phyloP scores from a whole-genome alignment of 2,888 invertebrate genomes.

The Temnothorax unifasciatus region DNA sequence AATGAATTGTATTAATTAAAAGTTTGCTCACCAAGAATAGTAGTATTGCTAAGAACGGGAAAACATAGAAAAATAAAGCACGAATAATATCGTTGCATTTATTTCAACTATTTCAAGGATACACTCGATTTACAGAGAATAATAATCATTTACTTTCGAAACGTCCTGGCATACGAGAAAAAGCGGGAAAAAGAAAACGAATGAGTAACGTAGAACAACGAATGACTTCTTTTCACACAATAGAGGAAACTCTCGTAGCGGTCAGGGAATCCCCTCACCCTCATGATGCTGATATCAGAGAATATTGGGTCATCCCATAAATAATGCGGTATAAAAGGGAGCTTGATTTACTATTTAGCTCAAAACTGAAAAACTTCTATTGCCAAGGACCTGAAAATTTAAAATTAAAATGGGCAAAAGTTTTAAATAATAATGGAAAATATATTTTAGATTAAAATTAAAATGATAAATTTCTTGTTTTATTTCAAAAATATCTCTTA shows the following conservation, averaged over 20 bases:
- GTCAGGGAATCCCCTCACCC: slow-evolving; percentile 62
- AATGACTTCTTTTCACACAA: slow-evolving; percentile 8
- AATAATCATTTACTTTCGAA: not conserved
- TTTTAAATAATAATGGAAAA: too few relatives aligned
- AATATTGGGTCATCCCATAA: not conserved
- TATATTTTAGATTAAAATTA: too few relatives aligned
- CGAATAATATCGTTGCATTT: not conserved
- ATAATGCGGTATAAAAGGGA: too few relatives aligned
- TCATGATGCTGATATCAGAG: slow-evolving; percentile 40
- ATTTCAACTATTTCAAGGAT: not conserved
- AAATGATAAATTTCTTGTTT: too few relatives aligned
- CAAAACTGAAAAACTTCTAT: too few relatives aligned
- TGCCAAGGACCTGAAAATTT: too few relatives aligned
- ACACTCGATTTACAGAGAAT: not conserved
- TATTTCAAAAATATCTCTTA: too few relatives aligned
- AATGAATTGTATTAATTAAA: slow-evolving; percentile 3
- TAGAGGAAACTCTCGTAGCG: slow-evolving; percentile 29
- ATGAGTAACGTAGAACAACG: not conserved
- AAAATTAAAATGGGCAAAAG: too few relatives aligned
- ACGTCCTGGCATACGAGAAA: not conserved
- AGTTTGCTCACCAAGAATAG: not conserved
- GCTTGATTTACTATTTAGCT: too few relatives aligned
- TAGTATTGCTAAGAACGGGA: not conserved
- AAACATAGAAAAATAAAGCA: not conserved
- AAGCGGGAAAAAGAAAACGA: not conserved